Evolutionary conservation across 2,888 invertebrate genomes (phyloP).

Genomic region (Erebia aethiops): DNA sequence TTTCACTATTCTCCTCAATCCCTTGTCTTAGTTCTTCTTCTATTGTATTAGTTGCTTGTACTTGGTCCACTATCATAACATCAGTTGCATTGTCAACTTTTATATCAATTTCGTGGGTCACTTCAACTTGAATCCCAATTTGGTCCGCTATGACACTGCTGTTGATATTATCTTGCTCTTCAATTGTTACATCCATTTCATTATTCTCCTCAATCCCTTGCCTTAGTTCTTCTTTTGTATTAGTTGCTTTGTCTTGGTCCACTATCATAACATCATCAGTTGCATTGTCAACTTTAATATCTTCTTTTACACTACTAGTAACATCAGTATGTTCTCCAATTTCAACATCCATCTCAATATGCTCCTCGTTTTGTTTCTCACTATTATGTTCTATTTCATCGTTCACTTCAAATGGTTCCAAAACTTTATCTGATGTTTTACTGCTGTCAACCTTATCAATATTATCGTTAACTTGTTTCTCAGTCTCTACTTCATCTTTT

Average conservation of each 20-base stretch:
- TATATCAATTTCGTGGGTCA: no score
- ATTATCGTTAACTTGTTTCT: neutral
- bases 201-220: no score
- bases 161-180: no score
- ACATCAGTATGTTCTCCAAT: neutral
- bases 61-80: no score
- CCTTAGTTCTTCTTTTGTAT: no score
- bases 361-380: neutral
- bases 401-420: neutral
- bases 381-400: conserved; percentile 3
- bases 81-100: no score
- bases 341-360: neutral
- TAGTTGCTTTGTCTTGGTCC: no score
- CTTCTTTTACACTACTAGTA: neutral
- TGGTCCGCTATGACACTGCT: no score
- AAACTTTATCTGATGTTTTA: neutral
- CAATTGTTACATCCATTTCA: no score
- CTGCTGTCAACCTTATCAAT: neutral
- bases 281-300: neutral
- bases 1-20: neutral
- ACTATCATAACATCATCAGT: no score
- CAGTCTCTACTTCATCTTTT: neutral
- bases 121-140: no score
- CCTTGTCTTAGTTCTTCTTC: neutral
- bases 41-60: no score